phyloP scores from a whole-genome alignment of 2,797 vertebrate species.

The Adelosebastes latens region DNA sequence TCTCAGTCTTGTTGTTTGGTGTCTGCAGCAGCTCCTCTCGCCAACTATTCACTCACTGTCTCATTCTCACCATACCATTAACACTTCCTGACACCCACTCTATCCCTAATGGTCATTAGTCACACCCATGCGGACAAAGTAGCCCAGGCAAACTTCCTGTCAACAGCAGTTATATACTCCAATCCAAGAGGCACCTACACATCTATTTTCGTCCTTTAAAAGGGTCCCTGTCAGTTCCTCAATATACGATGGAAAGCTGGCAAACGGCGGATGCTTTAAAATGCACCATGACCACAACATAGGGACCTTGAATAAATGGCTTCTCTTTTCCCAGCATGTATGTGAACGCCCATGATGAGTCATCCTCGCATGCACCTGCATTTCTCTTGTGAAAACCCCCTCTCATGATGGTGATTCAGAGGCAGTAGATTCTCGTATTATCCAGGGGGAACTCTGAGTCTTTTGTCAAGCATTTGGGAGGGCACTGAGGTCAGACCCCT shows the following conservation, averaged over 20 bases:
- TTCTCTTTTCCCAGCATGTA: constrained; percentile 62
- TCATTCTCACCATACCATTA: constrained; percentile 31
- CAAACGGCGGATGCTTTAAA: constrained; percentile 51
- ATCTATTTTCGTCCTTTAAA: constrained; percentile 47
- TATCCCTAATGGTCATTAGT: constrained; percentile 61
- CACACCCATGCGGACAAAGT: constrained; percentile 53
- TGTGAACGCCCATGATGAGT: constrained; percentile 55
- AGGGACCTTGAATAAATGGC: constrained; percentile 44
- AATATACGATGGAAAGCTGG: constrained; percentile 60
- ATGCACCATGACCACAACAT: constrained; percentile 54
- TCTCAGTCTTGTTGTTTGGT: constrained; percentile 34
- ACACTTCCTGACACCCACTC: constrained; percentile 47
- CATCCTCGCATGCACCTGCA: constrained; percentile 62
- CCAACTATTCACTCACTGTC: constrained; percentile 41
- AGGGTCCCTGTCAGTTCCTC: constrained; percentile 42
- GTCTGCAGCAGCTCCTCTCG: constrained; percentile 28
- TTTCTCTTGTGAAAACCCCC: constrained; percentile 33
- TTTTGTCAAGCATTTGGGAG: constrained; percentile 59
- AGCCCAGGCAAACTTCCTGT: constrained; percentile 44
- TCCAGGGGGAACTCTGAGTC: constrained; percentile 23
- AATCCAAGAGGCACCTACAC: constrained; percentile 50
- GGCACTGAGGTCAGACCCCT: constrained; percentile 46
- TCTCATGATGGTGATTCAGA: constrained; percentile 25
- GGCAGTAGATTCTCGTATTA: constrained; percentile 32
- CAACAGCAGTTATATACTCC: constrained; percentile 34